Evolutionary conservation across 2,113 vertebrate genomes (phyloP).

Genomic region (Passer montanus): DNA sequence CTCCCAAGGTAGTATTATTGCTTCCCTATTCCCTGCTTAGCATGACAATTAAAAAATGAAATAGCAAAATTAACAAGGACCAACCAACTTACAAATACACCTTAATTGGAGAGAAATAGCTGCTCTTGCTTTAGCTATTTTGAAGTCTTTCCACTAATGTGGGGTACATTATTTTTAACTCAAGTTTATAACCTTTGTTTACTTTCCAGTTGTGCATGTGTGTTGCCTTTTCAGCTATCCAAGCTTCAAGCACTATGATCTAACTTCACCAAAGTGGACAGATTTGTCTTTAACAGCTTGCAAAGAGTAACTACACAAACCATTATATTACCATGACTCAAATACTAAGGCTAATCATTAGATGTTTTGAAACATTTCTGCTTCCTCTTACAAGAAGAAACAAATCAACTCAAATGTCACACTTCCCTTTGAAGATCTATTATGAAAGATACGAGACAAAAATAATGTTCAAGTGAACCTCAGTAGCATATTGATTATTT

Average conservation of each 20-base stretch:
- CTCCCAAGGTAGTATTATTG: neutral
- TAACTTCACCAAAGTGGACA: neutral
- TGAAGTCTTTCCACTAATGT: neutral
- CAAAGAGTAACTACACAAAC: neutral
- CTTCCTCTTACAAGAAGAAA: neutral
- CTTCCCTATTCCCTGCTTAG: neutral
- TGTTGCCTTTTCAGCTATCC: neutral
- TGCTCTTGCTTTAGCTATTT: neutral
- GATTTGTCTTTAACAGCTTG: neutral
- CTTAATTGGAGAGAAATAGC: neutral
- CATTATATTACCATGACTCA: neutral
- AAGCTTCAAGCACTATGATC: neutral
- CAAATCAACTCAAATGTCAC: neutral
- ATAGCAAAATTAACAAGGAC: neutral
- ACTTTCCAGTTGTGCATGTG: neutral
- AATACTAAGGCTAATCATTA: neutral
- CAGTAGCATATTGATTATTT: neutral
- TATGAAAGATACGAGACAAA: neutral
- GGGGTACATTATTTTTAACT: neutral
- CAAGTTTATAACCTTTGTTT: neutral
- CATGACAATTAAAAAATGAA: neutral
- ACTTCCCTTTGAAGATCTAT: neutral
- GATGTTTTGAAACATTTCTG: neutral
- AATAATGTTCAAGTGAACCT: neutral
- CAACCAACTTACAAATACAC: neutral